Evolutionary conservation across 2,797 vertebrate species (phyloP), one percentile per base, ranked within the genome.

Genomic region (Pangasius larnaudii): DNA sequence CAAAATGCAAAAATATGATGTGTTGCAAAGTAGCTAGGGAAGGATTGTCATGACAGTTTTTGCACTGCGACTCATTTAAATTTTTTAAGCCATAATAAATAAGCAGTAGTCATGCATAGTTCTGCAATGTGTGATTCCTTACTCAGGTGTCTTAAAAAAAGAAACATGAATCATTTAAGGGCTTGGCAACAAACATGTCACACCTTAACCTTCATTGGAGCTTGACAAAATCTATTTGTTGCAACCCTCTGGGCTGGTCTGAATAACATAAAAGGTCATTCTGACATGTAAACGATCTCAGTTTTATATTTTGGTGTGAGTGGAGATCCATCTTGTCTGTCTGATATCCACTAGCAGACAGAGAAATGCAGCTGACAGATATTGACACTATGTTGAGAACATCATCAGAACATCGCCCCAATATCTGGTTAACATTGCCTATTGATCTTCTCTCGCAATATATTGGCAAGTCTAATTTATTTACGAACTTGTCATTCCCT

Each of bases 401-500:
- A 46, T 46, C 5, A 0, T 7, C 85, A 91, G 90, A 89, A 91
- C 91, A 89, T 65, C 11, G 61, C 86, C 85, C 79, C 86, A 87
- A 91, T 94, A 94, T 96, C 95, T 96, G 95, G 96, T 97, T 97
- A 97, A 97, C 96, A 96, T 95, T 94, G 92, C 93, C 92, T 95
- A 99, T 98, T 95, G 98, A 99, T 98, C 93, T 93, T 94, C 96
- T 94, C 94, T 95, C 95, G 92, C 94, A 91, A 95, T 94, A 95
- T 96, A 97, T 95, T 96, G 97, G 96, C 96, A 96, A 96, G 95
- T 97, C 97, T 98, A 97, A 98, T 98, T 98, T 97, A 98, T 98
- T 99, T 98, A 99, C 97, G 95, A 98, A 98, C 96, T 96, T 98
- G 98, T 98, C 97, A 97, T 97, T 98, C 97, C 94, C 95, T 95